Evolutionary conservation across 2,797 vertebrate genomes (phyloP).

Genomic region (Helostoma temminkii): DNA sequence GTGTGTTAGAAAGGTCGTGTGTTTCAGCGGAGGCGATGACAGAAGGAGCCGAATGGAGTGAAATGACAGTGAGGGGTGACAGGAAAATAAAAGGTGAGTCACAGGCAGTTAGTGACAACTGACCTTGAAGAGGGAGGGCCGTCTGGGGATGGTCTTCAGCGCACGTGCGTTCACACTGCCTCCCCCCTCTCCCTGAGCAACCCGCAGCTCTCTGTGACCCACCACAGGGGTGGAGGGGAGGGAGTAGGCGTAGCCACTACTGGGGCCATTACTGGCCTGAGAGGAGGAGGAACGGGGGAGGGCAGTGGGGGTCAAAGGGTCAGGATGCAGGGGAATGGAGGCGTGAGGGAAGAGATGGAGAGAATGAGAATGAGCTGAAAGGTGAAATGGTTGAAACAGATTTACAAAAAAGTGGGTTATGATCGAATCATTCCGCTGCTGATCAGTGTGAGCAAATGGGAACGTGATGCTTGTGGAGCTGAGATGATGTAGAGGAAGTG

Average conservation of each 20-base stretch:
- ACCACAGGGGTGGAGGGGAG: conserved; percentile 96
- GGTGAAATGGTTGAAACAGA: conserved; percentile 23
- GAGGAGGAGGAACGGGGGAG: conserved; percentile 20
- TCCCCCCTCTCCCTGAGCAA: conserved; percentile 83
- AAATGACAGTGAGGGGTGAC: conserved; percentile 47
- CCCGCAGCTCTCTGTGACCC: conserved; percentile 90
- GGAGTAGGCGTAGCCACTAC: conserved; percentile 91
- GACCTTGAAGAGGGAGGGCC: conserved; percentile 95
- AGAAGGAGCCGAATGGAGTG: conserved; percentile 18
- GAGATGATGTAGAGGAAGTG: conserved; percentile 30
- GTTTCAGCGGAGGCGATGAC: background rate
- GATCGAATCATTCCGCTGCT: conserved; percentile 26
- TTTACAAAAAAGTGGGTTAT: conserved; percentile 4
- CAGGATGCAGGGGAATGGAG: conserved; percentile 33
- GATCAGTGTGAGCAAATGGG: background rate
- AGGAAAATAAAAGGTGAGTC: conserved; percentile 35
- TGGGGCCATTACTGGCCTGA: conserved; percentile 93
- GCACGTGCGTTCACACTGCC: conserved; percentile 85
- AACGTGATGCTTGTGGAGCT: conserved; percentile 21
- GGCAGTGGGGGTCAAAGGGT: conserved; percentile 46
- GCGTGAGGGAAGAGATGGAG: conserved; percentile 37
- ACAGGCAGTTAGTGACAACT: conserved; percentile 51
- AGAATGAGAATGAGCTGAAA: conserved; percentile 56
- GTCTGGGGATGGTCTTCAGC: conserved; percentile 87
- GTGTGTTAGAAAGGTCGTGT: background rate